Conservation (phyloP, 2,888 invertebrate species). For the Mellilla xanthometata region DNA sequence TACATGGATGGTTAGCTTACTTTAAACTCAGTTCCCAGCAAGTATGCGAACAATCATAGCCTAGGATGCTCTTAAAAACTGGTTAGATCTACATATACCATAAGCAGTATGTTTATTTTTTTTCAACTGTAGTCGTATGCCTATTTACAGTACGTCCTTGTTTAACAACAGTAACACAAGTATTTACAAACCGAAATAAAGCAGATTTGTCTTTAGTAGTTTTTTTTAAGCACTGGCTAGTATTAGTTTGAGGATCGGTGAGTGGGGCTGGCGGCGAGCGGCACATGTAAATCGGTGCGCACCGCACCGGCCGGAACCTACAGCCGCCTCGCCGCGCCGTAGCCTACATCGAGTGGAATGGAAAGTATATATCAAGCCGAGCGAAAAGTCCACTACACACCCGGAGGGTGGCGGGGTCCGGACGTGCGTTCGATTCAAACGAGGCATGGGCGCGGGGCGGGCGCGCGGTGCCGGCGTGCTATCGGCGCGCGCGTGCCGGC, state of each 20-base stretch:
- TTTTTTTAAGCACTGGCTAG: too few relatives aligned
- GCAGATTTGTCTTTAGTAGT: too few relatives aligned
- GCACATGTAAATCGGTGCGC: constrained; percentile 66
- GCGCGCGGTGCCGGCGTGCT: constrained; percentile 30
- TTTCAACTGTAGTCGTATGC: too few relatives aligned
- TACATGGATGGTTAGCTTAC: too few relatives aligned
- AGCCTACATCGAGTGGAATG: constrained; percentile 75
- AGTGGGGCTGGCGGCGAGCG: constrained; percentile 40
- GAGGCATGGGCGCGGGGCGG: constrained; percentile 58
- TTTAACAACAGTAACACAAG: too few relatives aligned
- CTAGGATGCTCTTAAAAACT: too few relatives aligned
- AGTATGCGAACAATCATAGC: too few relatives aligned
- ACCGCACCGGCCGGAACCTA: constrained; percentile 60
- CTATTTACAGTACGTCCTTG: too few relatives aligned
- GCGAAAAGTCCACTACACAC: constrained; percentile 81
- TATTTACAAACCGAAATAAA: too few relatives aligned
- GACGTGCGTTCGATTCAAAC: constrained; percentile 81
- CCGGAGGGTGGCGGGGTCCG: constrained; percentile 65
- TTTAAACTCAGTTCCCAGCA: too few relatives aligned
- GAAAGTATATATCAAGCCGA: constrained; percentile 80
- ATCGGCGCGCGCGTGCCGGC: constrained; percentile 31
- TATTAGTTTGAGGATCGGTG: constrained; percentile 16
- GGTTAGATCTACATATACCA: too few relatives aligned
- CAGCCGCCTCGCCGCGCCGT: constrained; percentile 67
- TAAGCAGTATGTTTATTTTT: too few relatives aligned